These are phyloP conservation scores for Acomys russatus DNA, from an alignment of 2,797 vertebrate genomes.

Conservation along the genomic window DNA sequence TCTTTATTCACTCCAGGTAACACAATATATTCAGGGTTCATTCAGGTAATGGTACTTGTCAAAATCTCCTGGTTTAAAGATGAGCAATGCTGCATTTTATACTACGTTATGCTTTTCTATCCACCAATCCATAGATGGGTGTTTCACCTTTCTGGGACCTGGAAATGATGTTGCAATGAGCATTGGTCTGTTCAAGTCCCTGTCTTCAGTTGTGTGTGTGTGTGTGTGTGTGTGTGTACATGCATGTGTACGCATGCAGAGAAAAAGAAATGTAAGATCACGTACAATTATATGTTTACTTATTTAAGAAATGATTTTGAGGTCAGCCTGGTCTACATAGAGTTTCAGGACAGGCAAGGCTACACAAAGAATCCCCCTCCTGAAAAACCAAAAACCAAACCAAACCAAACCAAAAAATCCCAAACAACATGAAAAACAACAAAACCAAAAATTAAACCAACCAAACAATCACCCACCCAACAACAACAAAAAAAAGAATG, in stretches of 20 bases:
- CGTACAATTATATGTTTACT: background rate
- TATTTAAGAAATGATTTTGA: background rate
- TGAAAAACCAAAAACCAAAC: background rate
- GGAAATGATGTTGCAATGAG: background rate
- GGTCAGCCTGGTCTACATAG: background rate
- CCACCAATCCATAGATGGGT: background rate
- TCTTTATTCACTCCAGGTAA: background rate
- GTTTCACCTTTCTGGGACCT: background rate
- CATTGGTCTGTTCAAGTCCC: background rate
- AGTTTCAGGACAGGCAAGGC: no score
- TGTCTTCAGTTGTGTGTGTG: background rate
- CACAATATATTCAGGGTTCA: background rate
- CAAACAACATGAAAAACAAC: background rate
- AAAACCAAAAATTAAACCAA: no score
- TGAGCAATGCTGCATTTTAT: background rate
- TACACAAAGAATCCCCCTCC: background rate
- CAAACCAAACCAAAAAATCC: background rate
- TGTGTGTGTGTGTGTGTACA: background rate
- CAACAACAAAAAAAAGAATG: no score
- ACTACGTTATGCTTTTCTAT: background rate
- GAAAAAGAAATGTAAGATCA: background rate
- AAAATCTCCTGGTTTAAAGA: constrained; percentile 7
- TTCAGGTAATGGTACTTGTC: background rate
- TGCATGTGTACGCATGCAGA: background rate
- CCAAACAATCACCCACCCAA: no score